A percentile compares a stretch with the other conserved stretches of the same genome.
phyloP scores from a whole-genome alignment of 2,797 vertebrate genomes.

The Sylvia borin region DNA sequence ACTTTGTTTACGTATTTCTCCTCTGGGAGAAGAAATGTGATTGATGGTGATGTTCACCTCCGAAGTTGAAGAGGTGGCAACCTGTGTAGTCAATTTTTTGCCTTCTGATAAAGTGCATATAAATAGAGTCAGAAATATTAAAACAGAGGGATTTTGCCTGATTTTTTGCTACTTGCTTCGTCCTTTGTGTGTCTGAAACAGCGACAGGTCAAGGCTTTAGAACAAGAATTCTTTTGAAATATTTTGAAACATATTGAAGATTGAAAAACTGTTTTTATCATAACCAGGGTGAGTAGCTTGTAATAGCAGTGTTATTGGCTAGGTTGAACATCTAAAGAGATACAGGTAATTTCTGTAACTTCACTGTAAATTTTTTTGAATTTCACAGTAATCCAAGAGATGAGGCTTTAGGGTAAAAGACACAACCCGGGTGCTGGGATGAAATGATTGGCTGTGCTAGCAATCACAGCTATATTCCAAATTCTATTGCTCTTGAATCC shows the following conservation, averaged over 20 bases:
- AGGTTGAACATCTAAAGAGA: not conserved
- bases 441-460: not conserved
- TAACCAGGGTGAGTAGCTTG: not conserved
- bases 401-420: not conserved
- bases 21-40: too few relatives aligned
- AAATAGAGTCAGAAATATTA: too few relatives aligned
- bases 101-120: too few relatives aligned
- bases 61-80: too few relatives aligned
- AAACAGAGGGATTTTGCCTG: too few relatives aligned
- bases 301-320: not conserved
- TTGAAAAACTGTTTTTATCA: not conserved
- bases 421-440: not conserved
- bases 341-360: too few relatives aligned
- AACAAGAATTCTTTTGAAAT: not conserved
- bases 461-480: not conserved
- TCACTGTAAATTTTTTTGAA: too few relatives aligned
- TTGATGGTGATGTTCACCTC: too few relatives aligned
- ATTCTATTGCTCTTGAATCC: not conserved
- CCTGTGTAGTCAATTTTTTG: too few relatives aligned
- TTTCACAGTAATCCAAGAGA: not conserved
- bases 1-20: too few relatives aligned
- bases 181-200: too few relatives aligned
- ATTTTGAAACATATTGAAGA: not conserved
- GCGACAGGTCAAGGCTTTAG: not conserved
- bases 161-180: too few relatives aligned